Evolutionary conservation across 2,797 vertebrate species (phyloP), one percentile per base, ranked within the genome.

Genomic region (Danio choprae): DNA sequence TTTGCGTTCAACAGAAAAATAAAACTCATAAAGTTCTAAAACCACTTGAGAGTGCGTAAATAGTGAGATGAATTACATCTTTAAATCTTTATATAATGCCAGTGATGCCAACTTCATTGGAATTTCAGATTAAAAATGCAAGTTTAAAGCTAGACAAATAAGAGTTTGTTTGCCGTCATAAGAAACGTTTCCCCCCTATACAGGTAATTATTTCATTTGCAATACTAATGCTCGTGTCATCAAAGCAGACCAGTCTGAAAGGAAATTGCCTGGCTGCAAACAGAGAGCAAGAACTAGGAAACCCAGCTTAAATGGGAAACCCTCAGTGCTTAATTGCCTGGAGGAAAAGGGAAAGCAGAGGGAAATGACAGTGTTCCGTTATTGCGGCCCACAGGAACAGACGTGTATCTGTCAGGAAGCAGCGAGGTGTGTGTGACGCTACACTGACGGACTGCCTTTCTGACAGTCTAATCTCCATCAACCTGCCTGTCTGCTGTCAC

Each of bases 401-500:
- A 74, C 79, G 60, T 86, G 86, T 86, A 86, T 73, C 84, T 86
- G 86, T 87, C 86, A 86, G 86, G 38, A 69, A 40, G 69, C 82
- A 84, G 80, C 62, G 82, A 83, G 77, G 76, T 87, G 83, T 86
- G 81, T 74, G 83, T 87, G 86, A 87, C 79, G 79, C 64, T 71
- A 71, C 38, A 67, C 81, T 87, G 84, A 87, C 81, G 78, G 84
- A 51, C 72, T 76, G 51, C 69, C 70, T 81, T 70, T 56, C 81
- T 77, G 77, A 83, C 84, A 55, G 81, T 50, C 84, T 87, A 84
- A 87, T 86, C 86, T 86, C 83, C 63, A 79, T 86, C 86, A 81
- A 68, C 51, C 84, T 83, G 76, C 53, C 84, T 79, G 70, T 72
- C 76, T 40, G 79, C 50, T 77, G 79, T 81, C 84, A 63, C 38